Evolutionary conservation across 2,113 vertebrate species (phyloP), one percentile per base, ranked within the genome.

Genomic region (Nicator chloris): DNA sequence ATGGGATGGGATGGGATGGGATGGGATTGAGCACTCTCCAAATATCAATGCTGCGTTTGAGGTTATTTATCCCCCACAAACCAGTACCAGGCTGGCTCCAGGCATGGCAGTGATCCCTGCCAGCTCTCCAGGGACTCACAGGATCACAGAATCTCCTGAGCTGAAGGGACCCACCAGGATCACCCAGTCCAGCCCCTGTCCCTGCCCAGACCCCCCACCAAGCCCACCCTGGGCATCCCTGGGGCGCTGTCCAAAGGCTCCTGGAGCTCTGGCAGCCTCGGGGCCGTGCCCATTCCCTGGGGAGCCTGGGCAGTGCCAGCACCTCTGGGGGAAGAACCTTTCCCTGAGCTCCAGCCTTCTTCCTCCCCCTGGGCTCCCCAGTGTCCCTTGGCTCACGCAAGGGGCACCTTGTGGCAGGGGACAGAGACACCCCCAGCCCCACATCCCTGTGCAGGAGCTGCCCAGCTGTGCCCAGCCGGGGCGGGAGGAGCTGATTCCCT

Each of bases 161-260:
- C 15, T 63, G 56, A 9, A 31, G 4, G 13, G 10, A 69, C 23
- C 20, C 39, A 1, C 18, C 22, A 1, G 64, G 39, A 53, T n/a
- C 3, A 33, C 1, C 13, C 7, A 66, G 10, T 3, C 11, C 63
- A 27, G 0, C 51, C 2, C 45, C 27, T 0, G 4, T n/a, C 60
- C 60, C 63, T 86, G 63, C 53, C 4, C 53, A 69, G 72, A 28
- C 33, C 6, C 33, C 6, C 71, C 73, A 59, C 5, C n/a, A 66
- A 4, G 0, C 54, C 54, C 71, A n/a, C 10, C 61, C 61, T 76
- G 83, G 2, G 17, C 64, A 81, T 11, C 44, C 61, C 71, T 53
- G 54, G 69, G 69, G 79, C 4, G 3, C 24, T 50, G 31, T 5
- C 56, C 80, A 44, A 71, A 61, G 8, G 21, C 81, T 26, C 68